Evolutionary conservation across 2,797 vertebrate species (phyloP).

Genomic region (Lerista edwardsae): DNA sequence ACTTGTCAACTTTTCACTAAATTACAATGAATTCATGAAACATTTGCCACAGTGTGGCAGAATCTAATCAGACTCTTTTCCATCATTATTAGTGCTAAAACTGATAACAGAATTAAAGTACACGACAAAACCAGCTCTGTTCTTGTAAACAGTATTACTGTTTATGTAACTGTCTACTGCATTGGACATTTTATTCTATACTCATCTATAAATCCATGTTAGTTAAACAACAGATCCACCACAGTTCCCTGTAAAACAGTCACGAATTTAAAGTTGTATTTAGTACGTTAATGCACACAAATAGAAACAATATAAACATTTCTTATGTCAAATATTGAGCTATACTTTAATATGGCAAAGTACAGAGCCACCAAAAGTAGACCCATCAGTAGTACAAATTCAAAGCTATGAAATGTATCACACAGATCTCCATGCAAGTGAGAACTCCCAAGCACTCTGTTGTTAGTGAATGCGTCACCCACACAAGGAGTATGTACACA

Average conservation of each 20-base stretch:
- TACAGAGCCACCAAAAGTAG: not conserved
- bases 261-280: not conserved
- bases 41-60: not conserved
- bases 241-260: too few relatives aligned
- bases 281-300: not conserved
- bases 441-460: not conserved
- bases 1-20: not conserved
- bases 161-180: too few relatives aligned
- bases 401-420: not conserved
- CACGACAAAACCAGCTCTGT: not conserved
- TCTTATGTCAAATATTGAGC: not conserved
- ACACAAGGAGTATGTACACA: not conserved
- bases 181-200: too few relatives aligned
- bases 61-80: not conserved
- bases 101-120: not conserved
- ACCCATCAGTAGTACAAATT: not conserved
- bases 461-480: not conserved
- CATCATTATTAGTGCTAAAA: not conserved
- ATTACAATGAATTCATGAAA: not conserved
- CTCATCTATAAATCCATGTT: too few relatives aligned
- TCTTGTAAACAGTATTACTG: too few relatives aligned
- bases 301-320: not conserved
- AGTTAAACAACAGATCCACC: too few relatives aligned
- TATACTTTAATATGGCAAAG: not conserved
- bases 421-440: not conserved